phyloP scores from a whole-genome alignment of 2,113 vertebrate genomes.

The Grallaria varia region DNA sequence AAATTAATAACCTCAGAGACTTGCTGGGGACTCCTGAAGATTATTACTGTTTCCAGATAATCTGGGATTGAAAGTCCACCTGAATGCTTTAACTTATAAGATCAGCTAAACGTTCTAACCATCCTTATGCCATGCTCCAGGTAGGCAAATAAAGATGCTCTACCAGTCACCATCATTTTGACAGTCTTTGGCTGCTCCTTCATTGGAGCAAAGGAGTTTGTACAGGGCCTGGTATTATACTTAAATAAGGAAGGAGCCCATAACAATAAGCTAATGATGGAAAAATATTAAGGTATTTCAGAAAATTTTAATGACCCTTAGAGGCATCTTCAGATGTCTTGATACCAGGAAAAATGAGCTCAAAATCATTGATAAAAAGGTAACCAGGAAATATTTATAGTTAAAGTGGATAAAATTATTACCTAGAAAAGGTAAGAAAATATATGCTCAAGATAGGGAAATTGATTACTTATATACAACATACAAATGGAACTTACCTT shows the following conservation, averaged over 20 bases:
- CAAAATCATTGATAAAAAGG: not conserved
- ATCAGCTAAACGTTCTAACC: not conserved
- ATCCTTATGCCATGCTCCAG: not conserved
- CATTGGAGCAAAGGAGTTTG: not conserved
- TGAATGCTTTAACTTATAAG: not conserved
- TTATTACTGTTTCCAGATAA: not conserved
- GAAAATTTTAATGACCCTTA: not conserved
- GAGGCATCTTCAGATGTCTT: not conserved
- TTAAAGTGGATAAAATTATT: not conserved
- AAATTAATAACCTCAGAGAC: not conserved
- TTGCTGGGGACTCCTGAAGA: not conserved
- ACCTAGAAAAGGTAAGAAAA: not conserved
- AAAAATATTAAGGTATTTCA: not conserved
- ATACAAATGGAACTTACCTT: not conserved
- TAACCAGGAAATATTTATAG: not conserved
- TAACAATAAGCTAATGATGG: not conserved
- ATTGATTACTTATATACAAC: not conserved
- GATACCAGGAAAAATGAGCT: not conserved
- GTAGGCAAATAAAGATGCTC: not conserved
- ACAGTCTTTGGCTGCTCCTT: not conserved
- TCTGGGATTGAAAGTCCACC: not conserved
- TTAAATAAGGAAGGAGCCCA: not conserved
- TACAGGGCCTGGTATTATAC: not conserved
- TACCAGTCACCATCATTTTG: not conserved
- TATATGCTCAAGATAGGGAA: not conserved